Percentiles rank a stretch among this genome's conserved stretches.
Evolutionary conservation across 2,113 vertebrate genomes (phyloP).

Genomic region (Phasianus colchicus): DNA sequence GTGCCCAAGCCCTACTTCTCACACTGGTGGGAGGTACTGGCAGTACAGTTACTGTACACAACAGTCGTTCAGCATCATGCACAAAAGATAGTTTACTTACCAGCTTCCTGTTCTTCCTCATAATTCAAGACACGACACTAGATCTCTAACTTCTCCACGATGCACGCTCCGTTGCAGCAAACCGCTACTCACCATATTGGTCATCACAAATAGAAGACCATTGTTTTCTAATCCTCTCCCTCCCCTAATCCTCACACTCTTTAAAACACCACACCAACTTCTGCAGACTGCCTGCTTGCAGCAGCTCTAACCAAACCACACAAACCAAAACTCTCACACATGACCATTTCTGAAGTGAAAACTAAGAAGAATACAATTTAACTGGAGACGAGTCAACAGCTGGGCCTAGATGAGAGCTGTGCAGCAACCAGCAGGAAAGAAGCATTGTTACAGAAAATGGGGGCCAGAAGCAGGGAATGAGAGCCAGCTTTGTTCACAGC

Average conservation of each 20-base stretch:
- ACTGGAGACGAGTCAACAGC: not conserved
- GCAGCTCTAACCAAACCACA: not conserved
- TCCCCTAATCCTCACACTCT: slow-evolving; percentile 15
- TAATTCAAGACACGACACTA: not conserved
- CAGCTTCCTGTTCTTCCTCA: not conserved
- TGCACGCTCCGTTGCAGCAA: not conserved
- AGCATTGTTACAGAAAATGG: slow-evolving; percentile 20
- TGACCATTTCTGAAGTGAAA: not conserved
- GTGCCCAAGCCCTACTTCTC: not conserved
- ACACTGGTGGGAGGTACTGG: not conserved
- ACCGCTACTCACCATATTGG: not conserved
- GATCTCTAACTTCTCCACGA: not conserved
- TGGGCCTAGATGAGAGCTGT: not conserved
- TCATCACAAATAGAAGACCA: not conserved
- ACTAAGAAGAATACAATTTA: slow-evolving; percentile 5
- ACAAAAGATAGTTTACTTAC: not conserved
- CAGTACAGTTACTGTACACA: not conserved
- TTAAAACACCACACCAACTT: not conserved
- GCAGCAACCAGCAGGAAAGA: slow-evolving; percentile 24
- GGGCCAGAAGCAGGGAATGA: slow-evolving; percentile 11
- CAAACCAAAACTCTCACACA: not conserved
- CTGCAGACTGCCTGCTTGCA: slow-evolving; percentile 18
- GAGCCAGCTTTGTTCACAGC: slow-evolving; percentile 49
- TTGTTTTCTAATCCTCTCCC: slow-evolving; percentile 47
- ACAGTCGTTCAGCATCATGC: not conserved